Conservation (phyloP, 2,113 vertebrate genomes). For the Hiodon alosoides region DNA sequence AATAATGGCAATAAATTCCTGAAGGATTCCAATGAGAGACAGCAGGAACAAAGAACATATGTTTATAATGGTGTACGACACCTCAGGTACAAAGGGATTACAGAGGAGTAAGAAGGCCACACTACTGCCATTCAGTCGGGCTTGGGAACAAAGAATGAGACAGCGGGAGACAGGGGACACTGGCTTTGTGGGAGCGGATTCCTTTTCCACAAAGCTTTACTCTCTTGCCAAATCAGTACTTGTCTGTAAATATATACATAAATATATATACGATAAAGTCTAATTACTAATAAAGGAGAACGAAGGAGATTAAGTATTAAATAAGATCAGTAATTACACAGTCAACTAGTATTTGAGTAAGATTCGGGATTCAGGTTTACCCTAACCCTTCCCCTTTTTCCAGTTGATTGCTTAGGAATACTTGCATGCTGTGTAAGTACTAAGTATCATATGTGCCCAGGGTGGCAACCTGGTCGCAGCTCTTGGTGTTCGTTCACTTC, state of each 20-base stretch:
- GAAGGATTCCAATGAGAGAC: background rate
- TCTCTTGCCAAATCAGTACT: slow-evolving; percentile 27
- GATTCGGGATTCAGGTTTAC: background rate
- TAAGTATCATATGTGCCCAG: no score
- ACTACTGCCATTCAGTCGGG: slow-evolving; percentile 40
- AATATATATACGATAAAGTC: slow-evolving; percentile 21
- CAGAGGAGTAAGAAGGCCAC: slow-evolving; percentile 20
- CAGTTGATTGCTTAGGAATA: no score
- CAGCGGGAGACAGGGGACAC: slow-evolving; percentile 26
- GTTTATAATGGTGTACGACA: slow-evolving; percentile 33
- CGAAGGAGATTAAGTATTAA: slow-evolving; percentile 32
- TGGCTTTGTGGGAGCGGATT: slow-evolving; percentile 41
- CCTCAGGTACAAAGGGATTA: slow-evolving; percentile 26
- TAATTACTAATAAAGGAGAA: slow-evolving; percentile 51
- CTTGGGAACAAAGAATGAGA: slow-evolving; percentile 40
- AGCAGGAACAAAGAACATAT: background rate
- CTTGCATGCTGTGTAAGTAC: no score
- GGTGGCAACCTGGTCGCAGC: no score
- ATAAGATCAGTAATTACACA: slow-evolving; percentile 24
- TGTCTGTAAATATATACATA: slow-evolving; percentile 28
- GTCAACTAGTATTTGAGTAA: background rate
- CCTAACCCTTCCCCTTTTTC: no score
- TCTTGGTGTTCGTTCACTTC: no score
- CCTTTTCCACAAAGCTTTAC: slow-evolving; percentile 46
- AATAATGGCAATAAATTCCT: background rate